Percentiles rank a stretch among this genome's conserved stretches.
phyloP scores from a whole-genome alignment of 35 echinoderm and acorn worm species.

The Diadema setosum region DNA sequence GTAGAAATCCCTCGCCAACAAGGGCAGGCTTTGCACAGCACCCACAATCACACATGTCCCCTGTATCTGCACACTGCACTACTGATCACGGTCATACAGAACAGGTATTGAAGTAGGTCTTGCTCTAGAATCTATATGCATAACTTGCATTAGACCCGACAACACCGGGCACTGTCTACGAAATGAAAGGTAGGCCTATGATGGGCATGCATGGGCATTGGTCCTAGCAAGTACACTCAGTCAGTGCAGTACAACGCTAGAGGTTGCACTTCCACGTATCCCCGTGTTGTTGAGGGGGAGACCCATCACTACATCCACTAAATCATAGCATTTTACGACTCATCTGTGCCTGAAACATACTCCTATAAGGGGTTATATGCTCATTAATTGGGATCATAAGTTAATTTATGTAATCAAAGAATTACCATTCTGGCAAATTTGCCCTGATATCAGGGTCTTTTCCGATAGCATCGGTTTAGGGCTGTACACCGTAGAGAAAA shows the following conservation, averaged over 20 bases:
- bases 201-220: too few species aligned
- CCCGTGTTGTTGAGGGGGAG: background rate
- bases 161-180: too few species aligned
- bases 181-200: too few species aligned
- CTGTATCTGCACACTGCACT: too few species aligned
- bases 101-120: too few species aligned
- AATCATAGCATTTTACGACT: background rate
- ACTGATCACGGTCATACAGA: too few species aligned
- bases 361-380: background rate
- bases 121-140: too few species aligned
- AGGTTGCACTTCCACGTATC: background rate
- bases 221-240: too few species aligned
- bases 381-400: background rate
- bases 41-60: too few species aligned
- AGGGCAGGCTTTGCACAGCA: too few species aligned
- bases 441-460: conserved; percentile 46
- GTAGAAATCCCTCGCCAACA: too few species aligned
- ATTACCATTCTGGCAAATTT: conserved; percentile 64
- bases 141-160: too few species aligned
- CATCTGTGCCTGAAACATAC: background rate
- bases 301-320: background rate
- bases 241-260: background rate
- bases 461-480: conserved; percentile 87
- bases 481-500: conserved; percentile 71
- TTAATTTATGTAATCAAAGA: background rate